A percentile compares a stretch with the other conserved stretches of the same genome.
Conservation (phyloP, 2,888 invertebrate species). For the Trissolcus japonicus region DNA sequence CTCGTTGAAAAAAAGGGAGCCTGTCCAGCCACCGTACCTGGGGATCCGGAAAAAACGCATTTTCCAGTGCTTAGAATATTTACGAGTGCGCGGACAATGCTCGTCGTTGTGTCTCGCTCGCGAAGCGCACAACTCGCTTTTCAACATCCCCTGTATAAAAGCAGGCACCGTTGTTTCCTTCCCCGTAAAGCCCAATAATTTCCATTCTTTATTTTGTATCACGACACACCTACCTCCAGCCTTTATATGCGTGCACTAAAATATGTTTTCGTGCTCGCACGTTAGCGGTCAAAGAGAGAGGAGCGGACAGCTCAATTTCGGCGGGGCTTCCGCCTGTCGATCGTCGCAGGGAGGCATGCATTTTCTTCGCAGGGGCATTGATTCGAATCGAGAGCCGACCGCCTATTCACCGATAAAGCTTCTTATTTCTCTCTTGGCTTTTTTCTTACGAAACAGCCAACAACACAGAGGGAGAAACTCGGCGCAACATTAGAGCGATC, state of each 20-base stretch:
- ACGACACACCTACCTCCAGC: constrained; percentile 10
- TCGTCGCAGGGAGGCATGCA: constrained; percentile 1
- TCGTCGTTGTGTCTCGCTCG: neutral
- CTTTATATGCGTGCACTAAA: constrained; percentile 11
- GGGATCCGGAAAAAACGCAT: constrained; percentile 68
- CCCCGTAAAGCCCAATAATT: constrained; percentile 60
- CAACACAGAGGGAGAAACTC: constrained; percentile 1
- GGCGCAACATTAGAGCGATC: constrained; percentile 11
- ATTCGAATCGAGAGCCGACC: constrained; percentile 32
- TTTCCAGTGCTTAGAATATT: constrained; percentile 71
- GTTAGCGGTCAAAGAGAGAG: constrained; percentile 29
- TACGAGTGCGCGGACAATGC: constrained; percentile 69
- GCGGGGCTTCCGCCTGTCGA: constrained; percentile 20
- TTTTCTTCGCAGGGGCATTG: constrained; percentile 42
- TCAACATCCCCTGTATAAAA: constrained; percentile 43
- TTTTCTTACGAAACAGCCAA: constrained; percentile 13
- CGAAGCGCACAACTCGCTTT: constrained; percentile 54
- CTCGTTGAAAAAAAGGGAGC: constrained; percentile 15
- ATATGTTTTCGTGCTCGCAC: constrained; percentile 39
- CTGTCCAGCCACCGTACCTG: constrained; percentile 27
- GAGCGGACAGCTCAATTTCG: constrained; percentile 50
- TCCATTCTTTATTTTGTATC: constrained; percentile 58
- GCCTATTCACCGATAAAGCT: constrained; percentile 50
- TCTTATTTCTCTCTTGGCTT: constrained; percentile 33
- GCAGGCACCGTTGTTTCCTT: constrained; percentile 43